Percentiles rank a stretch among this genome's conserved stretches.
Evolutionary conservation across 2,888 invertebrate genomes (phyloP).

Genomic region (Caradrina kadenii): DNA sequence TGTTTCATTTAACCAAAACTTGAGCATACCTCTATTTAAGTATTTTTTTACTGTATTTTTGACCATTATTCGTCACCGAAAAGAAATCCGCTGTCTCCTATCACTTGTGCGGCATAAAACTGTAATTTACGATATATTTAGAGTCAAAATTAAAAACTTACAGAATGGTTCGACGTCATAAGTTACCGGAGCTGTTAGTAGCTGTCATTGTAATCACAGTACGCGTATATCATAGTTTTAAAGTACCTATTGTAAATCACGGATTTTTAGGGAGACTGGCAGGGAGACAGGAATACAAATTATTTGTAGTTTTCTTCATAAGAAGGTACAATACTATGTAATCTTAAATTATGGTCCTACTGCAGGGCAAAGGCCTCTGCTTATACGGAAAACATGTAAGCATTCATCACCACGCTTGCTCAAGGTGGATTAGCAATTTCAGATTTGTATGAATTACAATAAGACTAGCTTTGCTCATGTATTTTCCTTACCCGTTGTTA

Average conservation of each 20-base stretch:
- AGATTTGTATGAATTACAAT: too few relatives aligned
- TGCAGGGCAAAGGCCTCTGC: too few relatives aligned
- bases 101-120: constrained; percentile 24
- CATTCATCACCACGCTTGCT: too few relatives aligned
- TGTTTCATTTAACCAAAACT: too few relatives aligned
- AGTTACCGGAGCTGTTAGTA: constrained; percentile 48
- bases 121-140: constrained; percentile 64
- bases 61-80: neutral
- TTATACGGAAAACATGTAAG: too few relatives aligned
- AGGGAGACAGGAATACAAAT: neutral
- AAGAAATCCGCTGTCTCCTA: neutral
- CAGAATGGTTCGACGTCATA: constrained; percentile 39
- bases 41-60: too few relatives aligned
- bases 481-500: too few relatives aligned
- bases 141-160: constrained; percentile 65
- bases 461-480: too few relatives aligned
- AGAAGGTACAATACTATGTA: neutral
- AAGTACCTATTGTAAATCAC: constrained; percentile 41
- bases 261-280: constrained; percentile 24
- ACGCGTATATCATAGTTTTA: constrained; percentile 50
- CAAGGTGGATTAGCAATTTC: too few relatives aligned
- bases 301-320: neutral
- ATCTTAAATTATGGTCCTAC: too few relatives aligned
- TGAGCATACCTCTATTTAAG: too few relatives aligned
- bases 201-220: constrained; percentile 49